phyloP scores from a whole-genome alignment of 1,140 invertebrate species.

The Panagrolaimus sp. region DNA sequence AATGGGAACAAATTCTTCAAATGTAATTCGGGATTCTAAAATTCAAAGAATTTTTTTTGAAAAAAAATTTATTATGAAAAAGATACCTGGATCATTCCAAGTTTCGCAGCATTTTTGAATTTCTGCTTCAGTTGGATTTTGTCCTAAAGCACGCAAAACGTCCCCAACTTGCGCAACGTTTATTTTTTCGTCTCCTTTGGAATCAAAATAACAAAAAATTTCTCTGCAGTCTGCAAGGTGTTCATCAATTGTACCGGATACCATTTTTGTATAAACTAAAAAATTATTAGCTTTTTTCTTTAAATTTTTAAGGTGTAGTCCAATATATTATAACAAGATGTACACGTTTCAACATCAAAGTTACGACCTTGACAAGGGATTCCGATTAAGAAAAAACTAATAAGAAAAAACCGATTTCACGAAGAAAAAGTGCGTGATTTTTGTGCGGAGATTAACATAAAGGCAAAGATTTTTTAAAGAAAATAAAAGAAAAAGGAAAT shows the following conservation, averaged over 20 bases:
- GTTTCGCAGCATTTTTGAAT: constrained; percentile 53
- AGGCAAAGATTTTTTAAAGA: not conserved
- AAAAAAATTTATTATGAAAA: not conserved
- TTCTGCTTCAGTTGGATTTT: constrained; percentile 84
- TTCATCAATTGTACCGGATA: not conserved
- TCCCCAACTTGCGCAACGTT: constrained; percentile 88
- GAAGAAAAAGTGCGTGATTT: not conserved
- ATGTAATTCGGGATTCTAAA: constrained; percentile 87
- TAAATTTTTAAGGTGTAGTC: not conserved
- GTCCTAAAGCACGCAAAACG: constrained; percentile 84
- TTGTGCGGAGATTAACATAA: constrained; percentile 12
- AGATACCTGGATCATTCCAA: constrained; percentile 45
- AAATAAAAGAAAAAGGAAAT: not conserved
- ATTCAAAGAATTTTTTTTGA: constrained; percentile 20
- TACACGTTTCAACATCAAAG: not conserved
- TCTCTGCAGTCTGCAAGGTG: constrained; percentile 31
- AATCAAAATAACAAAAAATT: constrained; percentile 63
- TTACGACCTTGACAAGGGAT: constrained; percentile 10
- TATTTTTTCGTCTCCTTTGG: constrained; percentile 86
- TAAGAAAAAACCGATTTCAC: constrained; percentile 7
- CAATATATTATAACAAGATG: not conserved
- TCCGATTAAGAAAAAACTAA: not conserved
- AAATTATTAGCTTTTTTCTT: not conserved
- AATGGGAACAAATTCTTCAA: constrained; percentile 97
- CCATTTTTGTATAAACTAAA: not conserved